Evolutionary conservation across 1,140 invertebrate genomes (phyloP).

Genomic region (Temnothorax nylanderi): DNA sequence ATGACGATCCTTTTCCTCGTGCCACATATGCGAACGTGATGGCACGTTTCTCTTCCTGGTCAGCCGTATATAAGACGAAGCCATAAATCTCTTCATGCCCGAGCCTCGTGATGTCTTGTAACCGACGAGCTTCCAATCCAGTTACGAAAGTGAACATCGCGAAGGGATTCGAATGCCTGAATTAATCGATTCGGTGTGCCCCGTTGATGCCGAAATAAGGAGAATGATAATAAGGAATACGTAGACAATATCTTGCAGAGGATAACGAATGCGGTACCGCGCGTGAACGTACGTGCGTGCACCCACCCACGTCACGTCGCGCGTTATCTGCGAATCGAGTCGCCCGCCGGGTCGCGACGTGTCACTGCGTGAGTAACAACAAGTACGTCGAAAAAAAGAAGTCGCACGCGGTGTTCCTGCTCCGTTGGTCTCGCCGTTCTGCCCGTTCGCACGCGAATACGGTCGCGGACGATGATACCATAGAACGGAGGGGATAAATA

Average conservation of each 20-base stretch:
- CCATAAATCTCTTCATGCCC: constrained; percentile 69
- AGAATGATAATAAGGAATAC: neutral
- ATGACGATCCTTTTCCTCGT: constrained; percentile 64
- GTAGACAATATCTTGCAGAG: neutral
- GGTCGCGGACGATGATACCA: neutral
- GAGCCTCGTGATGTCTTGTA: constrained; percentile 62
- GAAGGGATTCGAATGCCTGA: constrained; percentile 24
- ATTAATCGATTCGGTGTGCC: constrained; percentile 5
- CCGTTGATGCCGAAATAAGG: neutral
- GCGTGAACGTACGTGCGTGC: neutral
- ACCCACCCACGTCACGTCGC: neutral
- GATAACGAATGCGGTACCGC: neutral
- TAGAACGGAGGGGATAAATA: neutral
- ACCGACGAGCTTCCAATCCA: constrained; percentile 66
- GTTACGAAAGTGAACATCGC: constrained; percentile 68
- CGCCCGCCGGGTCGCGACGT: neutral
- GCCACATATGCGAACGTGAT: constrained; percentile 65
- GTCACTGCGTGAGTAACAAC: neutral
- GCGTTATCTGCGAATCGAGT: neutral
- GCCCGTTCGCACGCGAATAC: neutral
- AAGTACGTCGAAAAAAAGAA: neutral
- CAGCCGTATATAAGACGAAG: constrained; percentile 68
- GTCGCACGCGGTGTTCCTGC: neutral
- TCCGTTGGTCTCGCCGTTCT: neutral
- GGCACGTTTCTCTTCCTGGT: constrained; percentile 73